A percentile compares a stretch with the other conserved stretches of the same genome.
phyloP scores from a whole-genome alignment of 2,113 vertebrate species.

The Tautogolabrus adspersus region DNA sequence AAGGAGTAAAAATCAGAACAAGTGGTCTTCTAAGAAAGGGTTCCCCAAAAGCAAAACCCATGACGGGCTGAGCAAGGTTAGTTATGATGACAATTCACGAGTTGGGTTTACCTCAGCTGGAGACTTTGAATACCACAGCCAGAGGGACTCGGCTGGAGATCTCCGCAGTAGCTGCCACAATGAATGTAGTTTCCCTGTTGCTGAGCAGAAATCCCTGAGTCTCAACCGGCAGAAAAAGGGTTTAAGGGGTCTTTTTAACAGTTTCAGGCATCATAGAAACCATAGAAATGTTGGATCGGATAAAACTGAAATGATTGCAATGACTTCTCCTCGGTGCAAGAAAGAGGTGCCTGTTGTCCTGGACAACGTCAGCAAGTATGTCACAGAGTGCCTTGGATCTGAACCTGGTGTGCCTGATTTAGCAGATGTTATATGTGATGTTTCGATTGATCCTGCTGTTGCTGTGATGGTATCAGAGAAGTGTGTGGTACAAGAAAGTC shows the following conservation, averaged over 20 bases:
- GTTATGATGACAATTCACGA: conserved; percentile 69
- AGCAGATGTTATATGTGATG: conserved; percentile 47
- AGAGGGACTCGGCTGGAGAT: conserved; percentile 72
- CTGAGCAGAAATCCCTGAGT: conserved; percentile 86
- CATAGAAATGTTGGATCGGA: conserved; percentile 84
- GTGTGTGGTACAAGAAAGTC: conserved; percentile 32
- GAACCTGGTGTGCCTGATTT: conserved; percentile 81
- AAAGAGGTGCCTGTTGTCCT: conserved; percentile 74
- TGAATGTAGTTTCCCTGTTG: conserved; percentile 64
- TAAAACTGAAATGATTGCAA: conserved; percentile 79
- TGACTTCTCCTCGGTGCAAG: conserved; percentile 54
- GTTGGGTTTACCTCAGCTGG: conserved; percentile 66
- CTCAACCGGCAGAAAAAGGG: conserved; percentile 88
- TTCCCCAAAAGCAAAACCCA: conserved; percentile 94
- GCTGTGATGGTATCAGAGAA: conserved; percentile 56
- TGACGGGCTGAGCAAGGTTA: conserved; percentile 86
- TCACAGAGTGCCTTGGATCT: conserved; percentile 74
- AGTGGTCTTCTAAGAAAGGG: conserved; percentile 86
- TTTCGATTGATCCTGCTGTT: conserved; percentile 45
- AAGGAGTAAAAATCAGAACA: conserved; percentile 87
- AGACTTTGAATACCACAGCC: conserved; percentile 76
- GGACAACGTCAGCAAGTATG: conserved; percentile 46
- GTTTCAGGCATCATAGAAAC: conserved; percentile 91
- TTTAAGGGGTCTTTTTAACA: conserved; percentile 93
- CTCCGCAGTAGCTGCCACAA: conserved; percentile 67